These are phyloP conservation scores for Ariolimax columbianus DNA, from an alignment of 2,888 invertebrate species.

Conservation along the genomic window DNA sequence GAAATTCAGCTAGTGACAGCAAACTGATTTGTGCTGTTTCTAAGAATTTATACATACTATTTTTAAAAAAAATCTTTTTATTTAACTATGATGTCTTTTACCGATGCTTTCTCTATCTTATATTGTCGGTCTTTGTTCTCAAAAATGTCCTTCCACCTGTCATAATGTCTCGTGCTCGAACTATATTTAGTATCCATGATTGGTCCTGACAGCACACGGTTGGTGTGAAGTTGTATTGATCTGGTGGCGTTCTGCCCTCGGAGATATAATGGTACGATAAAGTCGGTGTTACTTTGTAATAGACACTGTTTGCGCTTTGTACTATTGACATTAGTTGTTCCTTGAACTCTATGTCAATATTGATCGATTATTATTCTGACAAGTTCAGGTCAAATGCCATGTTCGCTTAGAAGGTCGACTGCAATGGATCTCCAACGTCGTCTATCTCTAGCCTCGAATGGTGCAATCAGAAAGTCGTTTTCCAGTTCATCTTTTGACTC, in stretches of 20 bases:
- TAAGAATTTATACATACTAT: not conserved
- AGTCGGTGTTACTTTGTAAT: not conserved
- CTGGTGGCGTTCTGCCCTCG: not conserved
- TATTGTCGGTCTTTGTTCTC: not conserved
- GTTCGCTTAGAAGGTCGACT: too few relatives aligned
- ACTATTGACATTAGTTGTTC: not conserved
- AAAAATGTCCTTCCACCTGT: not conserved
- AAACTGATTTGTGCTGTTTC: not conserved
- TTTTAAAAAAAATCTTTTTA: too few relatives aligned
- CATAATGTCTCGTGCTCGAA: not conserved
- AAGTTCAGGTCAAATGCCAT: not conserved
- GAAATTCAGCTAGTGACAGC: too few relatives aligned
- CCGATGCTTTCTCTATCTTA: not conserved
- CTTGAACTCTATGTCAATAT: not conserved
- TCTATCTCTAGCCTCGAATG: too few relatives aligned
- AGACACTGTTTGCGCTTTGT: not conserved
- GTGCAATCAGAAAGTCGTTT: too few relatives aligned
- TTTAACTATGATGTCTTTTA: not conserved
- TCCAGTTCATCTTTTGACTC: too few relatives aligned
- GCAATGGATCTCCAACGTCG: too few relatives aligned
- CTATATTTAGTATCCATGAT: not conserved
- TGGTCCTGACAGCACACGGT: not conserved
- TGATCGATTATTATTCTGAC: not conserved
- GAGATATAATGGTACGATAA: not conserved
- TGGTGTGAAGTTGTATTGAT: not conserved